A percentile compares a stretch with the other conserved stretches of the same genome.
phyloP scores from a whole-genome alignment of 2,797 vertebrate species.

The Silurus aristotelis region DNA sequence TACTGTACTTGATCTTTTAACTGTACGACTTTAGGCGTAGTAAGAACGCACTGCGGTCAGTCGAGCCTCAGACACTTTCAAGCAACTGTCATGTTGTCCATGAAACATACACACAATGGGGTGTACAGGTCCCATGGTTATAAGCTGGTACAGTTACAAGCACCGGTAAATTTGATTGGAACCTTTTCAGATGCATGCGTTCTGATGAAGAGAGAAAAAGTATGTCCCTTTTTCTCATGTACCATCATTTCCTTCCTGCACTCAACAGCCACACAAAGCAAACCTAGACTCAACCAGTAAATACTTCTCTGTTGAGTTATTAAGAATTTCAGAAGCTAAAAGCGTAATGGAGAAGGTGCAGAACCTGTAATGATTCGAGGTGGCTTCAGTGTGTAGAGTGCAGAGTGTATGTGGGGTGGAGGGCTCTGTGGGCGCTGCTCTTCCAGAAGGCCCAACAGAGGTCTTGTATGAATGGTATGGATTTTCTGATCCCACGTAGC shows the following conservation, averaged over 20 bases:
- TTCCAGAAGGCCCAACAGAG: constrained; percentile 46
- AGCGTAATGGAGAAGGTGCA: neutral
- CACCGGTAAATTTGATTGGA: constrained; percentile 61
- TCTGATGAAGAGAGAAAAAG: neutral
- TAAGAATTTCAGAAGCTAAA: neutral
- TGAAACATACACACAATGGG: neutral
- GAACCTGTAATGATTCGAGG: neutral
- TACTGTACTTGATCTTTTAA: neutral
- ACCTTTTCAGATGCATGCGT: constrained; percentile 18
- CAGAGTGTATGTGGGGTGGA: constrained; percentile 31
- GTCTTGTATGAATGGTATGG: constrained; percentile 36
- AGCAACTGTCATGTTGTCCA: constrained; percentile 17
- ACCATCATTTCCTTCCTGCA: constrained; percentile 63
- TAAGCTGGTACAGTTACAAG: constrained; percentile 2
- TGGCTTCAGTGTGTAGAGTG: constrained; percentile 28
- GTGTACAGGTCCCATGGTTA: neutral
- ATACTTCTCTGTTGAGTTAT: neutral
- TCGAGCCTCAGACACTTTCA: neutral
- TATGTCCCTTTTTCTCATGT: constrained; percentile 57
- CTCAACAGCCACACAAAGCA: constrained; percentile 54
- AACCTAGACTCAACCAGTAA: constrained; percentile 20
- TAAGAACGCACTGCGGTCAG: neutral
- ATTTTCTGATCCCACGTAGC: constrained; percentile 18
- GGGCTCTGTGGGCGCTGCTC: constrained; percentile 48
- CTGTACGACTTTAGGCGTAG: neutral